Conservation (phyloP, 2,888 invertebrate genomes). For the Proisotoma minuta region DNA sequence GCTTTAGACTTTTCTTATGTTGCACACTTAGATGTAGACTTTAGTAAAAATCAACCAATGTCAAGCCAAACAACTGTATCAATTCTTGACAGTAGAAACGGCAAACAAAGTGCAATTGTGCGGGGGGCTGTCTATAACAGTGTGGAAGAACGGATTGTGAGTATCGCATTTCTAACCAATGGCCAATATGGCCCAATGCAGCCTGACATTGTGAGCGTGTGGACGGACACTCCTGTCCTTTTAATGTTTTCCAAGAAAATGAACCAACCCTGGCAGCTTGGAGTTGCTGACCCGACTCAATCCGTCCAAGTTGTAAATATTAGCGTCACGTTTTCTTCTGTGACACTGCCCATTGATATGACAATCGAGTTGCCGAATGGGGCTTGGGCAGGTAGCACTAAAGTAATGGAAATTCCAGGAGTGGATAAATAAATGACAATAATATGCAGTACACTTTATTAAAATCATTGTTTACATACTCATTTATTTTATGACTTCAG, state of each 20-base stretch:
- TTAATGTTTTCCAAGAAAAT: not conserved
- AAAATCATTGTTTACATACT: too few relatives aligned
- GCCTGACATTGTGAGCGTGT: not conserved
- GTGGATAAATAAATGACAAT: too few relatives aligned
- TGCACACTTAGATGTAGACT: too few relatives aligned
- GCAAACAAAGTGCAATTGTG: too few relatives aligned
- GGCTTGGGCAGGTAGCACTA: not conserved
- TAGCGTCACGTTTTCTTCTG: not conserved
- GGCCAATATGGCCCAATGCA: too few relatives aligned
- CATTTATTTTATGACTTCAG: too few relatives aligned
- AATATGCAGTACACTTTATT: too few relatives aligned
- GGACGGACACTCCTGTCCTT: not conserved
- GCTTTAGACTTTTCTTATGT: too few relatives aligned
- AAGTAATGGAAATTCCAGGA: too few relatives aligned
- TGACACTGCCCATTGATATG: not conserved
- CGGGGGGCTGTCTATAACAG: not conserved
- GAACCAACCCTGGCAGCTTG: not conserved
- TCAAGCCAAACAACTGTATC: too few relatives aligned
- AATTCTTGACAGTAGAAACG: too few relatives aligned
- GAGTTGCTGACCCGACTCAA: not conserved
- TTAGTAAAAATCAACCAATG: too few relatives aligned
- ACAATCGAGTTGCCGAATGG: not conserved
- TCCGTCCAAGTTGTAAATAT: not conserved
- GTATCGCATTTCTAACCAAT: not conserved
- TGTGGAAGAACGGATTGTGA: not conserved